These are phyloP conservation scores for Sesia bembeciformis DNA, from an alignment of 2,888 invertebrate genomes.

Conservation along the genomic window DNA sequence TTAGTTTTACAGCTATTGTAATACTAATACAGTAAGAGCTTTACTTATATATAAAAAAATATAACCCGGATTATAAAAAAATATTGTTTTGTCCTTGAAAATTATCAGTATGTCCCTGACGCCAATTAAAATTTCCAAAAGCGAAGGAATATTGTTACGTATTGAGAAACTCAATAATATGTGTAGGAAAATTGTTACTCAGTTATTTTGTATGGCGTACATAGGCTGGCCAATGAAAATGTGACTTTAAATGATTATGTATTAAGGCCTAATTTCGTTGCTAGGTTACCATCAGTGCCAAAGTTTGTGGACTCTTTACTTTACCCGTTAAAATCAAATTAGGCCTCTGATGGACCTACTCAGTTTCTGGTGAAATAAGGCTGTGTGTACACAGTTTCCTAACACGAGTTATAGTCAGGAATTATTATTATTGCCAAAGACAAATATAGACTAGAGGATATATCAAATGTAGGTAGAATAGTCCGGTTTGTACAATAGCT, in stretches of 20 bases:
- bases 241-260: neutral
- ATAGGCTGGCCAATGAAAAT: neutral
- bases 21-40: no score
- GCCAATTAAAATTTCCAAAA: no score
- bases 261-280: constrained; percentile 29
- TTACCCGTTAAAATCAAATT: constrained; percentile 13
- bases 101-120: no score
- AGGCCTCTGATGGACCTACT: neutral
- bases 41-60: no score
- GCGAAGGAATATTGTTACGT: no score
- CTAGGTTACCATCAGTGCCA: constrained; percentile 49
- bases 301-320: constrained; percentile 20
- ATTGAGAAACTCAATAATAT: no score
- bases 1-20: no score
- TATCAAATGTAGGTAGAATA: constrained; percentile 29
- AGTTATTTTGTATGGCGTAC: no score
- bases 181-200: no score
- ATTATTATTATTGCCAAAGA: constrained; percentile 42
- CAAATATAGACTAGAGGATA: constrained; percentile 28
- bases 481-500: constrained; percentile 46
- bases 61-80: no score
- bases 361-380: neutral
- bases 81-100: no score
- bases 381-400: neutral
- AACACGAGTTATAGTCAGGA: neutral